Evolutionary conservation across 2,888 invertebrate genomes (phyloP).

Genomic region (Anthoptus insignis): DNA sequence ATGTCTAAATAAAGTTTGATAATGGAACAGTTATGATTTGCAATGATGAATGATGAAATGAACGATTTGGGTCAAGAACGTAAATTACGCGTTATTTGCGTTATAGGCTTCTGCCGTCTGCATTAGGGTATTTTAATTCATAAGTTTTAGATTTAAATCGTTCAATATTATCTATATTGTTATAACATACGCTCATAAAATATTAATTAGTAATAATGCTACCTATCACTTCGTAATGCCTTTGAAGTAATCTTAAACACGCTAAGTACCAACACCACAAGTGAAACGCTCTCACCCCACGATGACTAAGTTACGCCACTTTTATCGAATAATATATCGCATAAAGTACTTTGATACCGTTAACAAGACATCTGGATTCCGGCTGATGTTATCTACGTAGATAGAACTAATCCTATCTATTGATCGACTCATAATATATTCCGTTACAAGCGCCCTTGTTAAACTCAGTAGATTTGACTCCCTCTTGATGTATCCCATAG

Average conservation of each 20-base stretch:
- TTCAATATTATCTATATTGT: too few species aligned
- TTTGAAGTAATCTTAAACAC: background rate
- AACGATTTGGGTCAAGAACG: too few species aligned
- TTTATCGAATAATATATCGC: conserved; percentile 33
- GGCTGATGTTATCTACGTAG: conserved; percentile 46
- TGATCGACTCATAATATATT: conserved; percentile 78
- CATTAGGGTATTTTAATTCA: too few species aligned
- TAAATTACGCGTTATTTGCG: too few species aligned
- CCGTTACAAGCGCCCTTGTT: conserved; percentile 79
- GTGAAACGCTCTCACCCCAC: conserved; percentile 6
- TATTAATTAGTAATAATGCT: background rate
- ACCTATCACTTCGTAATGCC: background rate
- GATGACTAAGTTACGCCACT: conserved; percentile 22
- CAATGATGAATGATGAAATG: too few species aligned
- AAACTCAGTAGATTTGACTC: conserved; percentile 68
- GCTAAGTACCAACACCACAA: conserved; percentile 11
- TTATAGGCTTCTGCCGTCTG: too few species aligned
- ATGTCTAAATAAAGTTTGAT: too few species aligned
- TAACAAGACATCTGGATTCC: conserved; percentile 37
- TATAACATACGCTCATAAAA: too few species aligned
- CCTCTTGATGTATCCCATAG: conserved; percentile 68
- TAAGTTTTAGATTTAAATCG: too few species aligned
- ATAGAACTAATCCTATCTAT: conserved; percentile 61
- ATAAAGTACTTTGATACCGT: conserved; percentile 35
- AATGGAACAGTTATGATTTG: too few species aligned